phyloP scores from a whole-genome alignment of 2,113 vertebrate genomes.

The Catharus minimus region DNA sequence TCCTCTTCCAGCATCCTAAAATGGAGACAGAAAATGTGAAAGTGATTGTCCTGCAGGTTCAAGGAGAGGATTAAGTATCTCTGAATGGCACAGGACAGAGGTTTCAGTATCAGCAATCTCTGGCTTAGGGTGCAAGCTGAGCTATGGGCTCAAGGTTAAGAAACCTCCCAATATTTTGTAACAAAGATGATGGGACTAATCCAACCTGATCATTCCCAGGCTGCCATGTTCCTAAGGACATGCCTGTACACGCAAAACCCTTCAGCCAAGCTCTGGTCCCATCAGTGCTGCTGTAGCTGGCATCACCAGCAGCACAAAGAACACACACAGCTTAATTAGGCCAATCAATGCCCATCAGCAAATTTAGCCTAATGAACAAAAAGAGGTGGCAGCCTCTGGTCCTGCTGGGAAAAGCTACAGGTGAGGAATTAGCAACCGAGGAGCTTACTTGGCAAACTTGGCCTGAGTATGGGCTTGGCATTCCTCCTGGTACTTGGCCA shows the following conservation, averaged over 20 bases:
- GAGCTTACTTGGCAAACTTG: constrained; percentile 85
- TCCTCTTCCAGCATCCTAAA: constrained; percentile 85
- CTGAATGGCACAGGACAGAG: background rate
- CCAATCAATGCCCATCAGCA: background rate
- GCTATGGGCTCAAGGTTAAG: background rate
- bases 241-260: fast-evolving
- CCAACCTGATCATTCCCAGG: background rate
- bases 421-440: fast-evolving
- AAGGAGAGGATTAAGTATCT: background rate
- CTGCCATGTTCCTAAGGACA: background rate
- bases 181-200: background rate
- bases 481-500: constrained; percentile 83
- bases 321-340: background rate
- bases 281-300: background rate
- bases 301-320: background rate
- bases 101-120: background rate
- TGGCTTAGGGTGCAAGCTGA: background rate
- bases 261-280: background rate
- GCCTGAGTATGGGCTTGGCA: constrained; percentile 85
- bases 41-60: background rate
- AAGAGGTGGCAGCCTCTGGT: background rate
- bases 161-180: background rate
- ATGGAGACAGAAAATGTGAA: background rate
- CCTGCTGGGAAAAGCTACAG: background rate
- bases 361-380: background rate